Evolutionary conservation across 2,797 vertebrate genomes (phyloP).

Genomic region (Liparis tanakae): DNA sequence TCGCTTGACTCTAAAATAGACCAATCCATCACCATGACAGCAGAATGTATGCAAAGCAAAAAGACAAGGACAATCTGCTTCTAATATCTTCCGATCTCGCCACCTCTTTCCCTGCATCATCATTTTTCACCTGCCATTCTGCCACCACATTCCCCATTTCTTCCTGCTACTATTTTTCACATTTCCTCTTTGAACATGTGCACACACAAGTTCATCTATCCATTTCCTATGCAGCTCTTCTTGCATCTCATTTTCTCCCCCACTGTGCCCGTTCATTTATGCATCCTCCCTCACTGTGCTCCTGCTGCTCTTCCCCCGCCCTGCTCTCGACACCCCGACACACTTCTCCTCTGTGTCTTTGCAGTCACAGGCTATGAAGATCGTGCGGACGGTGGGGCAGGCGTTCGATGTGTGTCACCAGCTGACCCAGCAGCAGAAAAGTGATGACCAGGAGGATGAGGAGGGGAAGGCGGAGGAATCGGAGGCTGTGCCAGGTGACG

Average conservation of each 20-base stretch:
- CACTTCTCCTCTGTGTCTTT: constrained; percentile 5
- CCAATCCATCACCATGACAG: constrained; percentile 68
- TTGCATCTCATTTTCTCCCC: constrained; percentile 27
- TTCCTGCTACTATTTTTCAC: constrained; percentile 6
- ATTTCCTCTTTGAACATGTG: constrained; percentile 4
- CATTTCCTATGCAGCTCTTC: constrained; percentile 1
- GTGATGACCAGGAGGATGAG: constrained; percentile 86
- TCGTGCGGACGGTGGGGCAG: constrained; percentile 95
- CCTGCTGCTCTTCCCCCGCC: constrained; percentile 18
- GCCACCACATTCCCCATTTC: not conserved
- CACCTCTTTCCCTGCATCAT: constrained; percentile 6
- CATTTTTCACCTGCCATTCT: constrained; percentile 17
- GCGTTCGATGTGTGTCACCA: constrained; percentile 98
- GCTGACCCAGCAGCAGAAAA: constrained; percentile 91
- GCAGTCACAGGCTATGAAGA: constrained; percentile 98
- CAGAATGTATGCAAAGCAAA: constrained; percentile 34
- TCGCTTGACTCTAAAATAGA: constrained; percentile 48
- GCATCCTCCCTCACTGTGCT: constrained; percentile 29
- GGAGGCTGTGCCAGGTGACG: constrained; percentile 74
- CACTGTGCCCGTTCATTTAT: constrained; percentile 35
- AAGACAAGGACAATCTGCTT: constrained; percentile 27
- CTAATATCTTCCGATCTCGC: constrained; percentile 19
- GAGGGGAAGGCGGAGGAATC: constrained; percentile 78
- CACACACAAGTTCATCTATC: not conserved
- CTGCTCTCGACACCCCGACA: constrained; percentile 14